Conservation (phyloP, 2,113 vertebrate genomes). For the Albula glossodonta region DNA sequence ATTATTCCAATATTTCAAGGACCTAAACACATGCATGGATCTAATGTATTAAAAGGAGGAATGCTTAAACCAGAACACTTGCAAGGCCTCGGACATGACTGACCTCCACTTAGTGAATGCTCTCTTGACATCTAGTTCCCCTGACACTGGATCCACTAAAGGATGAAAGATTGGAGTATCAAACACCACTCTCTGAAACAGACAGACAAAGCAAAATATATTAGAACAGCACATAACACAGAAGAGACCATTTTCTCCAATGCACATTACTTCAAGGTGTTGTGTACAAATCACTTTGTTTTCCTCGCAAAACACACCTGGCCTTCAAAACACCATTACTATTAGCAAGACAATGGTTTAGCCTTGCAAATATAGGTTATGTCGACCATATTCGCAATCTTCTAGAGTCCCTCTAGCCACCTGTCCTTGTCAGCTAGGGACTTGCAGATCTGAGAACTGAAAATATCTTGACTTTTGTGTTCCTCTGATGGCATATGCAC, state of each 20-base stretch:
- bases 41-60: too few species aligned
- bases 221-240: background rate
- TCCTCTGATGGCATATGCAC: too few species aligned
- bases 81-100: slow-evolving; percentile 38
- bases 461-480: too few species aligned
- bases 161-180: slow-evolving; percentile 97
- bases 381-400: too few species aligned
- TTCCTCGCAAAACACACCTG: background rate
- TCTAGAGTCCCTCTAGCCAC: too few species aligned
- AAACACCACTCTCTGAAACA: slow-evolving; percentile 85
- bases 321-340: background rate
- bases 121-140: slow-evolving; percentile 94
- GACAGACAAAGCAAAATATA: slow-evolving; percentile 6
- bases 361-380: too few species aligned
- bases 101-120: slow-evolving; percentile 97
- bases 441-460: too few species aligned
- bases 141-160: slow-evolving; percentile 87
- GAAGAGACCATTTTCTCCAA: background rate
- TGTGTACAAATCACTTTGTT: background rate
- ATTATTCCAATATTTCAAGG: too few species aligned
- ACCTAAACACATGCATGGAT: too few species aligned
- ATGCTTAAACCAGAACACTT: too few species aligned
- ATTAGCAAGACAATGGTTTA: background rate
- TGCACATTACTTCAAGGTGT: background rate
- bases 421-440: too few species aligned